Conservation (phyloP, 2,113 vertebrate species). For the Bucco capensis region DNA sequence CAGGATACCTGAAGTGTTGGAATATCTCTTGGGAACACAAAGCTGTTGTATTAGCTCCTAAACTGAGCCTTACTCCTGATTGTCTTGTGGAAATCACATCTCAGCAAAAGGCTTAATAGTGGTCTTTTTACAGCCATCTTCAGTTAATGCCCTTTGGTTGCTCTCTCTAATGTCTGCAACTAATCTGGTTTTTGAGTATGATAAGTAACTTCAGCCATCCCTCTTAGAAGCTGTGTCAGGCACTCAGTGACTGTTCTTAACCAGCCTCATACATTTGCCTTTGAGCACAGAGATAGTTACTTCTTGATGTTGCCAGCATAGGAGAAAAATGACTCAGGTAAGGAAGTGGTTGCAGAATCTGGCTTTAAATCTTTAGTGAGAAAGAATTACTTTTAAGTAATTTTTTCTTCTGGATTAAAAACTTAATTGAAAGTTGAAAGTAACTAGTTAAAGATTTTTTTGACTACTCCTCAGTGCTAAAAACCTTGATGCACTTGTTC, state of each 20-base stretch:
- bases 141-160: not conserved
- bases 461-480: not conserved
- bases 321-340: slow-evolving; percentile 32
- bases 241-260: not conserved
- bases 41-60: not conserved
- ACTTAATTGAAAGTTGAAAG: not conserved
- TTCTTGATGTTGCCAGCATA: not conserved
- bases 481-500: not conserved
- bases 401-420: slow-evolving; percentile 9
- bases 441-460: not conserved
- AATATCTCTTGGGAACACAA: rapidly evolving
- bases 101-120: not conserved
- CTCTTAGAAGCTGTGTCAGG: not conserved
- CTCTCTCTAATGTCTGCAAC: not conserved
- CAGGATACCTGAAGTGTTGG: not conserved
- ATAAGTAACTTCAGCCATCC: not conserved
- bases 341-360: slow-evolving; percentile 59
- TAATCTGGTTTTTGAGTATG: not conserved
- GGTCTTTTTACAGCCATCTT: not conserved
- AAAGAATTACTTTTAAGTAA: not conserved
- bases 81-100: not conserved
- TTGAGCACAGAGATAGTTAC: not conserved
- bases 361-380: slow-evolving; percentile 29
- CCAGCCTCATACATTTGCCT: not conserved
- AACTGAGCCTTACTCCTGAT: not conserved